Evolutionary conservation across 1,140 invertebrate genomes (phyloP).

Genomic region (Drosophila truncata): DNA sequence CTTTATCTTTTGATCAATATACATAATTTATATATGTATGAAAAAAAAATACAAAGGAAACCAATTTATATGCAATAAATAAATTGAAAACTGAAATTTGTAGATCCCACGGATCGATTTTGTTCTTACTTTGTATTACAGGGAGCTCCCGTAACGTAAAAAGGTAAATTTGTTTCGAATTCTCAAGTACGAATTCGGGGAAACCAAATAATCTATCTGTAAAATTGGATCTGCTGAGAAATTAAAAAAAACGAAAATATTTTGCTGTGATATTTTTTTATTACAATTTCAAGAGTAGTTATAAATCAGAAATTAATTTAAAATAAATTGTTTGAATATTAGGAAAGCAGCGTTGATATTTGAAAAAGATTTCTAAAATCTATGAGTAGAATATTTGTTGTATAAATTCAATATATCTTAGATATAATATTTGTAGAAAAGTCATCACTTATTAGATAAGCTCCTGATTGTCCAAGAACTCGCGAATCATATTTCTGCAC

Average conservation of each 20-base stretch:
- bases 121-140: not conserved
- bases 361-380: conserved; percentile 32
- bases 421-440: not conserved
- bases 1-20: conserved; percentile 70
- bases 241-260: not conserved
- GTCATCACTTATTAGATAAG: conserved; percentile 35
- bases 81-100: conserved; percentile 68
- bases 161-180: not conserved
- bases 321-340: not conserved
- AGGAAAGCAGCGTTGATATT: not conserved
- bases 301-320: not conserved
- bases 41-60: conserved; percentile 51
- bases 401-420: not conserved
- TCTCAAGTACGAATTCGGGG: not conserved
- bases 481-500: conserved; percentile 71
- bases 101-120: conserved; percentile 12
- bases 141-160: too few relatives aligned
- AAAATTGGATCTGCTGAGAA: too few relatives aligned
- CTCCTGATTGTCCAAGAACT: conserved; percentile 66
- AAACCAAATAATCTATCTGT: too few relatives aligned
- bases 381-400: conserved; percentile 9
- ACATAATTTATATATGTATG: conserved; percentile 55
- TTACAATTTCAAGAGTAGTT: not conserved
- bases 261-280: not conserved
- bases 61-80: conserved; percentile 82